Evolutionary conservation across 2,888 invertebrate genomes (phyloP), one percentile per base, ranked within the genome.

Genomic region (Minunthozetes semirufus): DNA sequence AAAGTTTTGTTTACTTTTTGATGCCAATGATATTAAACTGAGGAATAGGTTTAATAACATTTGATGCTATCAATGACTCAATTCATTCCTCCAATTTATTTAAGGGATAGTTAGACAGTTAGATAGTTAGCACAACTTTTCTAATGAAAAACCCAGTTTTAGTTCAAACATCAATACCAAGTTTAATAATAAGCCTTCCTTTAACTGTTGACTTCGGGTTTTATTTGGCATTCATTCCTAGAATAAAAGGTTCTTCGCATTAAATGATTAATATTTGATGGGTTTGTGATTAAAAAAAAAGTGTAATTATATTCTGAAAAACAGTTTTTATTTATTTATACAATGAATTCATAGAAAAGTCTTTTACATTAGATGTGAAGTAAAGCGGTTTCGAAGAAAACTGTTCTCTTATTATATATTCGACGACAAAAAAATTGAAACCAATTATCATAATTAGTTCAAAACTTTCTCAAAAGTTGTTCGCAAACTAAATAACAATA

Each of bases 401-500:
- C 33, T 33, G 13, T 19, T 38, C 11, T 19, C 63, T 38, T 66
- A 66, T 66, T 38, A 66, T 66, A 66, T 66, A 66, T 66, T 66
- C 38, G 11, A 9, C 11, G 27, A 13, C 33, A 66, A 33, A 66
- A n/a, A 66, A 66, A 66, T 33, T 66, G 63, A 0, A 66, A 38
- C 1, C 63, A 66, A 66, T 66, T 66, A 66, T 66, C 63, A 66
- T 66, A 66, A 66, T 66, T 66, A 66, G 63, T 66, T 66, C 5
- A 66, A 66, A 66, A 66, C 63, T 66, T 66, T 66, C 63, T 66
- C 63, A 66, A 66, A 66, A n/a, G 6, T 19, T 17, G n/a, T 38
- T 66, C 38, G 29, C 63, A 66, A 33, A 66, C 63, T 66, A 42
- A 66, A 66, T 66, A 59, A 66, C 38, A 66, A 61, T 42, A 38